Evolutionary conservation across 1,140 invertebrate species (phyloP).

Genomic region (Aethina tumida): DNA sequence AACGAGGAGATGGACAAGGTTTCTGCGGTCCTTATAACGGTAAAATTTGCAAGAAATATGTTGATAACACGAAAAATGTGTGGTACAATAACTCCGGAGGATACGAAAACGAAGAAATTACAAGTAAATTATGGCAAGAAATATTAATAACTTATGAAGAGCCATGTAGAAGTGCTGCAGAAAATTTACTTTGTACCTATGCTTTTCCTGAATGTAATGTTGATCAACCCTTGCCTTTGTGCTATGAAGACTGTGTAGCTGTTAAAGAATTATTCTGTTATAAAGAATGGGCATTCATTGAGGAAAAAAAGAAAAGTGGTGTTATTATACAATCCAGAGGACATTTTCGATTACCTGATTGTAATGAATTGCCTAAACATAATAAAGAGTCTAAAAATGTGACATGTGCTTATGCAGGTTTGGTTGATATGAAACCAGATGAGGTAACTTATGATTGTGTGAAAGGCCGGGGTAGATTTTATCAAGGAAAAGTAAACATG

Average conservation of each 20-base stretch:
- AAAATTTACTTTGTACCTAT: constrained; percentile 75
- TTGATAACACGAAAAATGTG: constrained; percentile 58
- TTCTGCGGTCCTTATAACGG: constrained; percentile 84
- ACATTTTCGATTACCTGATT: constrained; percentile 81
- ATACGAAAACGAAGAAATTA: constrained; percentile 75
- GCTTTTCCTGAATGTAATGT: constrained; percentile 81
- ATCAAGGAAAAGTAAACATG: constrained; percentile 79
- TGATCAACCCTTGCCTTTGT: constrained; percentile 58
- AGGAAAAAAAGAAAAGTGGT: constrained; percentile 74
- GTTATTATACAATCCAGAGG: constrained; percentile 71
- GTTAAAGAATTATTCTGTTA: constrained; percentile 85
- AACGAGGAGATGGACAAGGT: constrained; percentile 34
- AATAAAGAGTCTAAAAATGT: constrained; percentile 38
- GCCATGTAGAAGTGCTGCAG: constrained; percentile 75
- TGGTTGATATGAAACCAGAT: constrained; percentile 67
- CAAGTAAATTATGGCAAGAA: constrained; percentile 72
- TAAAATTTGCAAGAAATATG: constrained; percentile 73
- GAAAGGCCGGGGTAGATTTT: constrained; percentile 78
- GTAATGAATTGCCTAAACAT: constrained; percentile 66
- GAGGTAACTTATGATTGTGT: constrained; percentile 57
- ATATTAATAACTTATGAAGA: constrained; percentile 67
- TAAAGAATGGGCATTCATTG: constrained; percentile 82
- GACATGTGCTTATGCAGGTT: constrained; percentile 68
- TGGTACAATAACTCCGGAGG: constrained; percentile 75
- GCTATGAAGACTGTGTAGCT: constrained; percentile 88